Evolutionary conservation across 2,888 invertebrate genomes (phyloP).

Genomic region (Lepas anatifera): DNA sequence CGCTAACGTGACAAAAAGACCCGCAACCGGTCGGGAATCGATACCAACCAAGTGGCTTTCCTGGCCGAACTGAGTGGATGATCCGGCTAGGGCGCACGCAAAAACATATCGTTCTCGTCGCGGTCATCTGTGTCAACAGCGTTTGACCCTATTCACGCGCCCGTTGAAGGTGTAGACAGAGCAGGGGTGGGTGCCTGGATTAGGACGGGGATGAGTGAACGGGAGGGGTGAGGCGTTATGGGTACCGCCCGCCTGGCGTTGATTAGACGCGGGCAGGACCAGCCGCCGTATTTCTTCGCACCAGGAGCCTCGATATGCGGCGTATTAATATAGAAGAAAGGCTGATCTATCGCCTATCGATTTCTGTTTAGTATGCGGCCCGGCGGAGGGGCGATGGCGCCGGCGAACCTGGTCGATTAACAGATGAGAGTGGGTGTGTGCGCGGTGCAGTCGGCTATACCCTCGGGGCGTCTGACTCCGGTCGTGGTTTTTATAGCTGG

Average conservation of each 20-base stretch:
- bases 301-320: neutral
- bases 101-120: neutral
- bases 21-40: neutral
- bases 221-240: neutral
- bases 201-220: neutral
- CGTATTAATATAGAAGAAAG: slow-evolving; percentile 4
- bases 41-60: neutral
- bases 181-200: neutral
- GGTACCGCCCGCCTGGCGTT: neutral
- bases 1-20: neutral
- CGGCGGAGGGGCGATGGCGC: neutral
- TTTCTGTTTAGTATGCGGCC: neutral
- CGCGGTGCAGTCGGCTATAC: too few species aligned
- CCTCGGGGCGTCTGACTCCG: too few species aligned
- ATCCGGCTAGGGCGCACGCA: neutral
- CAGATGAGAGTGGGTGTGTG: too few species aligned
- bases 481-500: too few species aligned
- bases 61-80: neutral
- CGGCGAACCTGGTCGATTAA: neutral
- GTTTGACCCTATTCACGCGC: too few species aligned
- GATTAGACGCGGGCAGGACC: neutral
- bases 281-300: neutral
- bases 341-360: neutral
- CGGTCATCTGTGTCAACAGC: neutral
- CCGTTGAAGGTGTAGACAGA: too few species aligned